Conservation (phyloP, 2,888 invertebrate species). For the Drosophila limbata region DNA sequence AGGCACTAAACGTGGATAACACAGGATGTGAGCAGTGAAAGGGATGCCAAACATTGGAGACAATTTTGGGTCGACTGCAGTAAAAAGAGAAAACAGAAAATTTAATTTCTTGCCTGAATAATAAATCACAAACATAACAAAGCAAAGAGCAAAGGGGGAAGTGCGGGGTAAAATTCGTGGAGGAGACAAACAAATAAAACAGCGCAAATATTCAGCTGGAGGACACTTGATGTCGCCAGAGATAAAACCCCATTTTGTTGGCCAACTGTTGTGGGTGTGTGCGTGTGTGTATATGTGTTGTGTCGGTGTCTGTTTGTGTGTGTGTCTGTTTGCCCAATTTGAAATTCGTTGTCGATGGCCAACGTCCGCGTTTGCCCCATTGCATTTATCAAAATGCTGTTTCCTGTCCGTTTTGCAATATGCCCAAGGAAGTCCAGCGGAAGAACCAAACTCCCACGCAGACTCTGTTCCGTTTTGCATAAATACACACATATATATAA, state of each 20-base stretch:
- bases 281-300: constrained; percentile 9
- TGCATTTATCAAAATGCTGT: constrained; percentile 75
- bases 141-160: not conserved
- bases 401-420: constrained; percentile 53
- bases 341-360: constrained; percentile 73
- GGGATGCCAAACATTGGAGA: constrained; percentile 48
- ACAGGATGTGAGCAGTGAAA: constrained; percentile 20
- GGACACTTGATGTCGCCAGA: constrained; percentile 70
- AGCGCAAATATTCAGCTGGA: constrained; percentile 57
- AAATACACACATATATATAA: constrained; percentile 15
- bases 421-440: constrained; percentile 36
- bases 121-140: constrained; percentile 80
- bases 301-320: not conserved
- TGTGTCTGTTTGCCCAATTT: constrained; percentile 61
- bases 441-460: not conserved
- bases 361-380: constrained; percentile 41
- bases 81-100: constrained; percentile 66
- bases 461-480: constrained; percentile 4
- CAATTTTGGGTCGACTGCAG: constrained; percentile 16
- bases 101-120: constrained; percentile 83
- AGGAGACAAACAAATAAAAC: constrained; percentile 57
- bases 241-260: constrained; percentile 53
- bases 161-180: constrained; percentile 2
- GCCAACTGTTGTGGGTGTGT: not conserved
- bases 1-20: constrained; percentile 47